Percentiles rank a stretch among this genome's conserved stretches.
phyloP scores from a whole-genome alignment of 2,888 invertebrate genomes.

The Caenorhabditis sp. region DNA sequence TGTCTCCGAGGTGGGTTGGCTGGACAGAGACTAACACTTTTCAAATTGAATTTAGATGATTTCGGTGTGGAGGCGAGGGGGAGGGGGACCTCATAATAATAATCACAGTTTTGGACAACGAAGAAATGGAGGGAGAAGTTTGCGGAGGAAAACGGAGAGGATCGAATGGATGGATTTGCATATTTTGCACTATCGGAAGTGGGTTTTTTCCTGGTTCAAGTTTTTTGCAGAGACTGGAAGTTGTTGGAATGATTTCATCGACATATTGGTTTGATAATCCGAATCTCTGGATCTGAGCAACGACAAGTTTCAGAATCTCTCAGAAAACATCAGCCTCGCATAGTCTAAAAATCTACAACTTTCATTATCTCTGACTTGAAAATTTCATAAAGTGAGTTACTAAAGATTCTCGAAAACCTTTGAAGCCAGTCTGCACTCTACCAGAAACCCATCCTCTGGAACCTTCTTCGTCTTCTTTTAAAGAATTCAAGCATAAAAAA shows the following conservation, averaged over 20 bases:
- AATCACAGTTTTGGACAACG: constrained; percentile 9
- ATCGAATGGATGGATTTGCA: constrained; percentile 41
- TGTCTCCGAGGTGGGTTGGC: constrained; percentile 5
- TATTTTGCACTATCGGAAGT: constrained; percentile 35
- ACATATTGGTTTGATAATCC: no score
- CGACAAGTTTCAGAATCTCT: no score
- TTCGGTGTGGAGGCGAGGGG: constrained; percentile 13
- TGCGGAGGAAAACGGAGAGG: not conserved
- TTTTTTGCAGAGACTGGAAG: constrained; percentile 15
- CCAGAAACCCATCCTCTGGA: constrained; percentile 10
- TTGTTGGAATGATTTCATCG: not conserved
- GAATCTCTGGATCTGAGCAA: no score
- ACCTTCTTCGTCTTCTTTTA: not conserved
- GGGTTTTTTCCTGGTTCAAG: not conserved
- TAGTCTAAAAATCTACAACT: no score
- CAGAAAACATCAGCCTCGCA: no score
- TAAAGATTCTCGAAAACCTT: not conserved
- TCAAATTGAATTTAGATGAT: constrained; percentile 59
- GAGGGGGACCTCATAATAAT: constrained; percentile 21
- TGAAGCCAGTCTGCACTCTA: not conserved
- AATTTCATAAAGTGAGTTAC: no score
- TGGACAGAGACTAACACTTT: constrained; percentile 35
- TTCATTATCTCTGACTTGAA: no score
- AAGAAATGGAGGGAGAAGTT: constrained; percentile 19
- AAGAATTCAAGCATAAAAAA: constrained; percentile 49